Base-by-base conservation (phyloP, 2,888 invertebrate species). In the Lycocerus yunnanus region DNA sequence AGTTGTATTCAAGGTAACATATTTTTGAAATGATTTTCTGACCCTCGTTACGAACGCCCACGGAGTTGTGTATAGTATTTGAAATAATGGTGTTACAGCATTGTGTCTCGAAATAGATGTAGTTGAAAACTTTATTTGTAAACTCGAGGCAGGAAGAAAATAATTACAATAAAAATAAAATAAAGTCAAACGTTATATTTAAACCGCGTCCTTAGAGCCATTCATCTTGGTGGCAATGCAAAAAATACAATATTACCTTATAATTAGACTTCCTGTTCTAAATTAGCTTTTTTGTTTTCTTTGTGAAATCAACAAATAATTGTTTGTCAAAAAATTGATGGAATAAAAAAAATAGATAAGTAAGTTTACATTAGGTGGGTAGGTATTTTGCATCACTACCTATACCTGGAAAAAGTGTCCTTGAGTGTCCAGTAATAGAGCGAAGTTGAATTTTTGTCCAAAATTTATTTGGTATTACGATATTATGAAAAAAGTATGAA, bases 401-500 rank as follows among this genome's bases (percentile, higher is more conserved):
- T 27, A 43, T 63, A 63, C 61, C 61, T 63, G 61, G 16, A 63
- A n/a, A 24, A 43, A 18, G n/a, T 18, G 61, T 63, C 61, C 61
- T 63, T 63, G 61, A 18, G 20, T 63, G 14, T 63, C 43, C 43
- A 43, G 43, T 43, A 43, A 43, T 43, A 43, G 43, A 43, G 43
- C 6, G 43, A 43, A 43, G 43, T 10, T n/a, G 15, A 11, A 18
- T 1, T 63, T 63, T 43, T n/a, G 43, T 15, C 15, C 16, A 63
- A 63, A 18, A 63, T n/a, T 61, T 1, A 63, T 13, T 63, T 63
- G 16, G 8, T 15, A n/a, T n/a, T n/a, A n/a, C n/a, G n/a, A n/a
- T n/a, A n/a, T n/a, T n/a, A 5, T n/a, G 18, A 58, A 67, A 43
- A 27, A 58, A 68, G 58, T 6, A 21, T 24, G 14, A 78, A 75